Conservation (phyloP, 2,113 vertebrate genomes). For the Galemys pyrenaicus region DNA sequence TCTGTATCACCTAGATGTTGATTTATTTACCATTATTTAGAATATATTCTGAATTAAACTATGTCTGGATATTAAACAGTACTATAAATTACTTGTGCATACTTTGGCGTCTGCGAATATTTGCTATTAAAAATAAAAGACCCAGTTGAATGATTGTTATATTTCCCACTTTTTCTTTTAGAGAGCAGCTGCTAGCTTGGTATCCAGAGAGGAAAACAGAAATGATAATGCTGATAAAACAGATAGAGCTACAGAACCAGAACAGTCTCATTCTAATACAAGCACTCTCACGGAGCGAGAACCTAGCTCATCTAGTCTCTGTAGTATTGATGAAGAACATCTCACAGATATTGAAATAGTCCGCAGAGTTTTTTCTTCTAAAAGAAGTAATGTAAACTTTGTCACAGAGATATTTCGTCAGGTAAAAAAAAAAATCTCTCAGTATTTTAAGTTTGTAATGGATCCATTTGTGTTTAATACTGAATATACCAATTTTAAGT, state of each 20-base stretch:
- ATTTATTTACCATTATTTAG: conserved; percentile 52
- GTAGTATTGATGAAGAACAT: conserved; percentile 98
- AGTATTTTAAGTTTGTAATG: conserved; percentile 46
- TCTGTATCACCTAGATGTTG: conserved; percentile 1
- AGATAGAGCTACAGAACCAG: conserved; percentile 89
- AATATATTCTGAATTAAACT: conserved; percentile 25
- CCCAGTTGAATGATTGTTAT: not conserved
- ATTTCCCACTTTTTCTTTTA: conserved; percentile 78
- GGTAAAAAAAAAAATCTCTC: conserved; percentile 86
- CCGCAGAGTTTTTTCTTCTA: conserved; percentile 95
- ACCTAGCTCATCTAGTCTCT: conserved; percentile 99
- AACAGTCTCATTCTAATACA: conserved; percentile 98
- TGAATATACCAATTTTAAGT: conserved; percentile 41
- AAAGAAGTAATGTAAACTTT: conserved; percentile 97
- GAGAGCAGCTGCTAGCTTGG: conserved; percentile 97
- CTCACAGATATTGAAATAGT: conserved; percentile 98
- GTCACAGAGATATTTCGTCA: conserved; percentile 99
- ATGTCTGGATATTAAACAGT: conserved; percentile 8
- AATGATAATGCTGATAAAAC: conserved; percentile 86
- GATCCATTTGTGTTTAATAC: conserved; percentile 25
- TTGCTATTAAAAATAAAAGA: conserved; percentile 14
- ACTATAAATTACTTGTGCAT: not conserved
- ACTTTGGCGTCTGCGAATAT: conserved; percentile 14
- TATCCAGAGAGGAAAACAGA: conserved; percentile 91
- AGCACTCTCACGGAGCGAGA: conserved; percentile 97